Conservation (phyloP, 2,888 invertebrate genomes). For the Tachina fera region DNA sequence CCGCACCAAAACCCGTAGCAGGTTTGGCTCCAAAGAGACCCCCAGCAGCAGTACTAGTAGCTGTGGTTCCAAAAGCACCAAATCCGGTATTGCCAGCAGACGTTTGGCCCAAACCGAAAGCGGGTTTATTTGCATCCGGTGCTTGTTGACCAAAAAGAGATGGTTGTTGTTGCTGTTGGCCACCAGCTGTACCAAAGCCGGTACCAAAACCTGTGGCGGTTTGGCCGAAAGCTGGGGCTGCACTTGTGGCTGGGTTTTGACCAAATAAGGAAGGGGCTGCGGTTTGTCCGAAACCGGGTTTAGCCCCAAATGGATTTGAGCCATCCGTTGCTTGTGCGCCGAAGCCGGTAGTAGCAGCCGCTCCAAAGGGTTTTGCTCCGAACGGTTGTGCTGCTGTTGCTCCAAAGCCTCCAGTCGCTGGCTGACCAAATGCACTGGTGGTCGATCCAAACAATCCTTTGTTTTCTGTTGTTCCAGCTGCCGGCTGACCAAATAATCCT, state of each 20-base stretch:
- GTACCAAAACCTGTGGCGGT: slow-evolving; percentile 79
- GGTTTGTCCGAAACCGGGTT: slow-evolving; percentile 84
- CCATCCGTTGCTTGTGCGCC: slow-evolving; percentile 77
- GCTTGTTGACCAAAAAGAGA: slow-evolving; percentile 79
- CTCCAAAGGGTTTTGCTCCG: slow-evolving; percentile 87
- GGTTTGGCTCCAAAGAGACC: slow-evolving; percentile 81
- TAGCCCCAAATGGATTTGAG: slow-evolving; percentile 81
- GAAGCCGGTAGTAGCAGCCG: slow-evolving; percentile 82
- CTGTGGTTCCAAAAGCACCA: slow-evolving; percentile 80
- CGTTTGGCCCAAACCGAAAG: slow-evolving; percentile 79
- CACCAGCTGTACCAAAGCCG: slow-evolving; percentile 80
- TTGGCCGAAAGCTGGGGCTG: slow-evolving; percentile 83
- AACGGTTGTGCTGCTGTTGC: slow-evolving; percentile 85
- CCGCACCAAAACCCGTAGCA: slow-evolving; percentile 82
- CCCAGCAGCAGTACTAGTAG: slow-evolving; percentile 83
- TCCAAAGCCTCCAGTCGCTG: slow-evolving; percentile 83
- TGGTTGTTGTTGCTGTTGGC: slow-evolving; percentile 75
- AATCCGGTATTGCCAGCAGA: slow-evolving; percentile 80
- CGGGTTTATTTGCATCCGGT: slow-evolving; percentile 81
- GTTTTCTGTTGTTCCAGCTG: slow-evolving; percentile 82
- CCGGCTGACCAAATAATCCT: slow-evolving; percentile 84
- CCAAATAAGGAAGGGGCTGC: slow-evolving; percentile 84
- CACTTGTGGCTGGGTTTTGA: slow-evolving; percentile 84
- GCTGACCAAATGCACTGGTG: slow-evolving; percentile 84
- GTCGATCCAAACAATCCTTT: slow-evolving; percentile 84